Evolutionary conservation across 2,113 vertebrate species (phyloP), one percentile per base, ranked within the genome.

Genomic region (Rostratula benghalensis): DNA sequence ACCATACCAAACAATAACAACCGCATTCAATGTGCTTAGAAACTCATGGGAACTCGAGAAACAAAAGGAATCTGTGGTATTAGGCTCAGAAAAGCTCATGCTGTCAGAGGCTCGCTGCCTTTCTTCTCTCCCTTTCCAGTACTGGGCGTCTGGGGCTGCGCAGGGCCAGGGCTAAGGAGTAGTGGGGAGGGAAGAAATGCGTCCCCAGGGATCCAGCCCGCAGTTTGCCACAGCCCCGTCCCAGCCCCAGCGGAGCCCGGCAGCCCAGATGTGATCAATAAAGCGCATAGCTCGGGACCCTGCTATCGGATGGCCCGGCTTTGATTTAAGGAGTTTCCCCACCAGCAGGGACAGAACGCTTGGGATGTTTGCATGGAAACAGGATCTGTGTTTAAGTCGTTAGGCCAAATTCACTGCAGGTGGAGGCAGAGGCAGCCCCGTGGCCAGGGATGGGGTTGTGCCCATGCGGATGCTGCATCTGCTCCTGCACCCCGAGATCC

Each of bases 321-420:
- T 95, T 96, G 90, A 95, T 96, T 97, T 93, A 94, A 94, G 96
- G 95, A 90, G 96, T 97, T 96, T 95, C 84, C 87, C 79, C 6
- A 33, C 96, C 97, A 56, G 53, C 93, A 90, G 96, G 95, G 91
- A 94, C 79, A 50, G 94, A 95, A 77, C 94, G 81, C 84, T 93
- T 8, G 93, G 93, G 92, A 96, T 89, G 92, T 94, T 79, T 96
- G 96, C 95, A 84, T 97, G 96, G 96, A 96, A 97, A 96, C 92
- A 75, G 94, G 95, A 94, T 96, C 96, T 94, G 86, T 97, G 95
- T 81, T 96, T 94, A 96, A 97, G 92, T 87, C 95, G 89, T 96
- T 92, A 97, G 93, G 86, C 90, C 95, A 97, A 96, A 97, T 94
- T 94, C 89, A 23, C 76, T 92, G 86, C 95, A 96, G 95, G 96